Percentiles rank a stretch among this genome's conserved stretches.
Conservation (phyloP, 2,797 vertebrate species). For the Bucorvus abyssinicus region DNA sequence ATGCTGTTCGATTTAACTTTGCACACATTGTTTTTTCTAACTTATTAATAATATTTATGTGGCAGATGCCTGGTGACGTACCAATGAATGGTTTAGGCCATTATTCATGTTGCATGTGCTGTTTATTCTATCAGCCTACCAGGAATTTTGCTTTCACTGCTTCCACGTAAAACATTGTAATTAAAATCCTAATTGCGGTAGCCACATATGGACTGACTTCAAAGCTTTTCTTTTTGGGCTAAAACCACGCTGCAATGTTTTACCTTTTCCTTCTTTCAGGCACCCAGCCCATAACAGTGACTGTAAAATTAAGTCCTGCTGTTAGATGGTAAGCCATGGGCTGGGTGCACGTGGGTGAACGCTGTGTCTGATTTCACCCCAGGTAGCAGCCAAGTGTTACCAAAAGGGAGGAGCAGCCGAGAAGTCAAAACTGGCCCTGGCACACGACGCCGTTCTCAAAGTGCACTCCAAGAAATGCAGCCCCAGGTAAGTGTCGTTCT, state of each 20-base stretch:
- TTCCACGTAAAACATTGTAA: not conserved
- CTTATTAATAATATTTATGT: not conserved
- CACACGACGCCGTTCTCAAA: slow-evolving; percentile 77
- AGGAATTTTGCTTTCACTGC: not conserved
- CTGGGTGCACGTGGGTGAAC: not conserved
- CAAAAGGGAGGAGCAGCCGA: slow-evolving; percentile 79
- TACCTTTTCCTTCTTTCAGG: not conserved
- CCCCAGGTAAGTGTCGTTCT: slow-evolving; percentile 65
- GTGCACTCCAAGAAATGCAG: slow-evolving; percentile 77
- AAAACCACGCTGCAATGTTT: not conserved
- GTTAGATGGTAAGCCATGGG: not conserved
- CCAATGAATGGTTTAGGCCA: not conserved
- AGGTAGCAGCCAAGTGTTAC: slow-evolving; percentile 85
- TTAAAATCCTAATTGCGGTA: not conserved
- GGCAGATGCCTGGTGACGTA: not conserved
- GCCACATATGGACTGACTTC: not conserved
- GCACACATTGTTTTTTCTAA: not conserved
- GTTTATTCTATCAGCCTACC: not conserved
- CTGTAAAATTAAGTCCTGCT: slow-evolving; percentile 1
- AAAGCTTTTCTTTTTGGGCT: not conserved
- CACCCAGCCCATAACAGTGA: not conserved
- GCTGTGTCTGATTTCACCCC: slow-evolving; percentile 33
- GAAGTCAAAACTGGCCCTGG: slow-evolving; percentile 79
- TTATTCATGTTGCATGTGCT: not conserved
- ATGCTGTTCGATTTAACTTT: not conserved